These are phyloP conservation scores for Anguilla japonica DNA, from an alignment of 2,113 vertebrate species.

Conservation along the genomic window DNA sequence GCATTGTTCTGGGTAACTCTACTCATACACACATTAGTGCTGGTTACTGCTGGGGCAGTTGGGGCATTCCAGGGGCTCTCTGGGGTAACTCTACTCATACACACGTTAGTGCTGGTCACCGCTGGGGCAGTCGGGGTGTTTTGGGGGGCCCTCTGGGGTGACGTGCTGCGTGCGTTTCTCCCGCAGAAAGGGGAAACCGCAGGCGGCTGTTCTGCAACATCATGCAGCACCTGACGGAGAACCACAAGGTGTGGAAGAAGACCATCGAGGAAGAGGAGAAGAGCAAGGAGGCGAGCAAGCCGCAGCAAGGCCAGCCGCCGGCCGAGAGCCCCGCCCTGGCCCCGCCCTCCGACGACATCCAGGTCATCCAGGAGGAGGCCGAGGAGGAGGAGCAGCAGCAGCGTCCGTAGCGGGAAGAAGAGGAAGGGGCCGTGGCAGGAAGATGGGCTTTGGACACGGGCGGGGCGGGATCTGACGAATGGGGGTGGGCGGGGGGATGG, in stretches of 20 bases:
- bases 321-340: slow-evolving; percentile 66
- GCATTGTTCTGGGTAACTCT: no score
- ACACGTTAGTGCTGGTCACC: neutral
- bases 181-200: slow-evolving; percentile 83
- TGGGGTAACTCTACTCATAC: no score
- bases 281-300: slow-evolving; percentile 78
- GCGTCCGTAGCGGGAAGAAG: slow-evolving; percentile 65
- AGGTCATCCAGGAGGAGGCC: slow-evolving; percentile 93
- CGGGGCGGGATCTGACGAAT: no score
- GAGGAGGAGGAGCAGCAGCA: slow-evolving; percentile 84
- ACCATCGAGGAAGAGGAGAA: slow-evolving; percentile 89
- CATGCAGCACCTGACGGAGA: slow-evolving; percentile 94
- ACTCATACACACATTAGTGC: neutral
- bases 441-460: neutral
- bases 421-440: slow-evolving; percentile 27
- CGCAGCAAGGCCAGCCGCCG: slow-evolving; percentile 61
- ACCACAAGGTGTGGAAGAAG: slow-evolving; percentile 97
- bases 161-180: slow-evolving; percentile 7
- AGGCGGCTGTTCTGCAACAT: slow-evolving; percentile 87
- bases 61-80: no score
- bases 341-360: slow-evolving; percentile 86
- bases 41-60: no score
- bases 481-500: neutral
- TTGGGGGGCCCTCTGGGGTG: neutral
- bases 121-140: slow-evolving; percentile 12